Evolutionary conservation across 1,140 invertebrate species (phyloP).

Genomic region (Cydia fagiglandana): DNA sequence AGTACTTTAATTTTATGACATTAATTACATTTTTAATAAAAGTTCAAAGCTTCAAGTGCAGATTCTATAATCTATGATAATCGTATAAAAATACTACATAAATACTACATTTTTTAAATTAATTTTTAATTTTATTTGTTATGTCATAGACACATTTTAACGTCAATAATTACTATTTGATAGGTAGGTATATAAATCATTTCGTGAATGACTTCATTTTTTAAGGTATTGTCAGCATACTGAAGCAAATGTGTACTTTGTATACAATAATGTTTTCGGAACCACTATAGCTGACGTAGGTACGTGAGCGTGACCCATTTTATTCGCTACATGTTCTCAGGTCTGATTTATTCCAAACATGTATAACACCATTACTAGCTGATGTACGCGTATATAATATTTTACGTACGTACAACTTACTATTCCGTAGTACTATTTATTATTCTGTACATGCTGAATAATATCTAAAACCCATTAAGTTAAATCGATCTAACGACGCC

Average conservation of each 20-base stretch:
- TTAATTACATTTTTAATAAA: no score
- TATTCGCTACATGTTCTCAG: conserved; percentile 32
- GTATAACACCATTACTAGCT: conserved; percentile 40
- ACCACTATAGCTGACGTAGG: conserved; percentile 14
- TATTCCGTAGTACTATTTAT: conserved; percentile 29
- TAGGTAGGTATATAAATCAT: no score
- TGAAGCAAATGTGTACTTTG: not conserved
- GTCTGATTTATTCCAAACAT: conserved; percentile 43
- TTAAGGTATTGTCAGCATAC: not conserved
- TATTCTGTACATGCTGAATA: not conserved
- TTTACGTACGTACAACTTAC: conserved; percentile 40
- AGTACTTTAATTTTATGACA: no score
- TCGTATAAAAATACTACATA: no score
- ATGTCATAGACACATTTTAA: no score
- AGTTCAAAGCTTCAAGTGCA: no score
- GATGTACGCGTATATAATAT: conserved; percentile 38
- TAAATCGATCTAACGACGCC: not conserved
- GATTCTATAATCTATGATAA: no score
- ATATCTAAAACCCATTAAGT: not conserved
- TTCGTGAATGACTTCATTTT: not conserved
- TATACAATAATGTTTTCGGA: conserved; percentile 24
- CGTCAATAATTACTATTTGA: not conserved
- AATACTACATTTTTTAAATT: no score
- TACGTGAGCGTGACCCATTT: conserved; percentile 22
- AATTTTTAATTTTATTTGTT: no score